Percentiles rank a stretch among this genome's conserved stretches.
Evolutionary conservation across 2,797 vertebrate genomes (phyloP).

Genomic region (Phrynocephalus forsythii): DNA sequence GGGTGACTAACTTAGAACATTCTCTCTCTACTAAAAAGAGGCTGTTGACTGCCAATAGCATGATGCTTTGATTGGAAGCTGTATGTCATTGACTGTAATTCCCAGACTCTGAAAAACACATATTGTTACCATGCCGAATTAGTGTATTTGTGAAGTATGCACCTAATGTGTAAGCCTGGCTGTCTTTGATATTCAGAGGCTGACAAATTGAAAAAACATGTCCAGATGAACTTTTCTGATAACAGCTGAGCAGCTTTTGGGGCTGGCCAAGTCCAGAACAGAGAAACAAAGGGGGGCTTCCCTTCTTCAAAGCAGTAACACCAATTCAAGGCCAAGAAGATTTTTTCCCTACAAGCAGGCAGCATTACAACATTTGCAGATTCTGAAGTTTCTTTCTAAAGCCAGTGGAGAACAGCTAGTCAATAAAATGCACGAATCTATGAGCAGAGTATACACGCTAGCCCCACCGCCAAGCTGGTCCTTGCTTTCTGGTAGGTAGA

Average conservation of each 20-base stretch:
- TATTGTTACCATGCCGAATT: neutral
- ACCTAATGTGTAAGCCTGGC: conserved; percentile 2
- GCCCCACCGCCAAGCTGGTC: too few species aligned
- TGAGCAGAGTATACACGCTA: neutral
- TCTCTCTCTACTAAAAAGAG: neutral
- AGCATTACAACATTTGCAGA: neutral
- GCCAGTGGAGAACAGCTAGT: neutral
- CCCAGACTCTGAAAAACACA: conserved; percentile 1
- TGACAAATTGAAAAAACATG: neutral
- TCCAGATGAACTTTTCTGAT: neutral
- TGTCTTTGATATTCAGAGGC: neutral
- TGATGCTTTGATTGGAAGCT: conserved; percentile 13
- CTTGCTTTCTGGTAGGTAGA: too few species aligned
- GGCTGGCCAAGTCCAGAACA: neutral
- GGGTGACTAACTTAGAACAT: neutral
- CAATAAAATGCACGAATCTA: too few species aligned
- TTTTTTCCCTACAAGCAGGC: neutral
- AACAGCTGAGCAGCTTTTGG: neutral
- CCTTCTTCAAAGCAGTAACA: neutral
- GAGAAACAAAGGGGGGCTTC: neutral
- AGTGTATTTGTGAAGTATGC: neutral
- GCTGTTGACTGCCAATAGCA: neutral
- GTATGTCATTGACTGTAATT: neutral
- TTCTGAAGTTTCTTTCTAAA: neutral
- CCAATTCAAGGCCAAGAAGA: neutral